Evolutionary conservation across 2,888 invertebrate genomes (phyloP), one percentile per base, ranked within the genome.

Genomic region (Drosophila parthenogenetica): DNA sequence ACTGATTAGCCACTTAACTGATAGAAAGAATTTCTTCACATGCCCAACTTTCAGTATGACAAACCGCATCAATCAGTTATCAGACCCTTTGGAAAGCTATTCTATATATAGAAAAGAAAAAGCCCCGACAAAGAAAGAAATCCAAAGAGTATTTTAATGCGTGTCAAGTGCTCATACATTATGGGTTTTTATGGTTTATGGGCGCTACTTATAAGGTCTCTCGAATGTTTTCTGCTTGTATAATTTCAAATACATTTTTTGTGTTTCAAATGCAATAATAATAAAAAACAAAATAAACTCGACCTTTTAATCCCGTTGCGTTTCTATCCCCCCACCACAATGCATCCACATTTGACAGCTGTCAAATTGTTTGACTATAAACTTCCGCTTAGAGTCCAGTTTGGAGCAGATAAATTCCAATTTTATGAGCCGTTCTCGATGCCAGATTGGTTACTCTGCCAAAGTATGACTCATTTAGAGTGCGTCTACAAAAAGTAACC

Each of bases 131-230:
- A 64, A 49, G 17, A 65, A 64, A 49, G 17, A 58, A 42, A 57
- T 42, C 16, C 43, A 40, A 49, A 72, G 39, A 11, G 37, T 16
- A 39, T 69, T 87, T 79, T 85, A 87, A 87, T 87, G 82, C 82
- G 65, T 77, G 88, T 87, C 83, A 88, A 87, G 83, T 83, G 83
- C 69, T 68, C 67, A 51, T 77, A 87, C 68, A 77, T 87, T 82
- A 82, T 79, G 69, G 50, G 73, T 67, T 87, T 86, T 85, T 79
- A 81, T 85, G 69, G 65, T 73, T 83, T 87, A 81, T 73, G 79
- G 66, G 73, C 79, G 65, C 82, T 82, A 79, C 82, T 75, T 70
- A 40, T 57, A 78, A 37, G 74, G 73, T 43, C 53, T 50, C 48
- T 37, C 43, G 10, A 22, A 19, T 35, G 45, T n/a, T 51, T 54